Conservation (phyloP, 2,113 vertebrate genomes). For the Psophia crepitans region DNA sequence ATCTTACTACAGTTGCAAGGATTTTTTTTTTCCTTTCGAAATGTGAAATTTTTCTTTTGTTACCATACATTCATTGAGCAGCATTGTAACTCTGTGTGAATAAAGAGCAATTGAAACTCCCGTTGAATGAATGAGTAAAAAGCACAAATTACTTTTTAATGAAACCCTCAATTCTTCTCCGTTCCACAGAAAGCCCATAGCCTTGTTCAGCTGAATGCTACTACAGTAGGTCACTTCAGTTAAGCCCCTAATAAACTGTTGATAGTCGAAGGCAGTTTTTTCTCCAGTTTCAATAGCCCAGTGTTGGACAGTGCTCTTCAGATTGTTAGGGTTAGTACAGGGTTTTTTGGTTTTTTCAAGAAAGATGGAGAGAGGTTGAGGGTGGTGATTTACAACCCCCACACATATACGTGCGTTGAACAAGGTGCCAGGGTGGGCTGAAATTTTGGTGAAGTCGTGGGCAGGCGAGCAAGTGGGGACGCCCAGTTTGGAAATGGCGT, state of each 20-base stretch:
- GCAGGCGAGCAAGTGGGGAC: background rate
- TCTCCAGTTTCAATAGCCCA: slow-evolving; percentile 42
- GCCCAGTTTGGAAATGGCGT: background rate
- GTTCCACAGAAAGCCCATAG: slow-evolving; percentile 62
- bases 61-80: slow-evolving; percentile 73
- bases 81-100: slow-evolving; percentile 73
- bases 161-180: slow-evolving; percentile 74
- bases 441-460: slow-evolving; percentile 9
- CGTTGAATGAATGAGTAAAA: slow-evolving; percentile 74
- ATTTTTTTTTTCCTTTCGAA: slow-evolving; percentile 62
- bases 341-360: background rate
- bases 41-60: slow-evolving; percentile 75
- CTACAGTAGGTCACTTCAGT: slow-evolving; percentile 72
- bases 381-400: slow-evolving; percentile 40
- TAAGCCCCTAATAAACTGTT: slow-evolving; percentile 74
- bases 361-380: slow-evolving; percentile 54
- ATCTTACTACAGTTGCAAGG: slow-evolving; percentile 50
- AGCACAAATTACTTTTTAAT: slow-evolving; percentile 80
- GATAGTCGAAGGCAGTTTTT: slow-evolving; percentile 63
- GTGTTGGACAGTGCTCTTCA: slow-evolving; percentile 64
- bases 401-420: background rate
- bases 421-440: slow-evolving; percentile 1
- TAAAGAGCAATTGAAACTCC: slow-evolving; percentile 74
- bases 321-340: slow-evolving; percentile 64
- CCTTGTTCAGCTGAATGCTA: slow-evolving; percentile 61